Evolutionary conservation across 1,140 invertebrate species (phyloP).

Genomic region (Telenomus remus): DNA sequence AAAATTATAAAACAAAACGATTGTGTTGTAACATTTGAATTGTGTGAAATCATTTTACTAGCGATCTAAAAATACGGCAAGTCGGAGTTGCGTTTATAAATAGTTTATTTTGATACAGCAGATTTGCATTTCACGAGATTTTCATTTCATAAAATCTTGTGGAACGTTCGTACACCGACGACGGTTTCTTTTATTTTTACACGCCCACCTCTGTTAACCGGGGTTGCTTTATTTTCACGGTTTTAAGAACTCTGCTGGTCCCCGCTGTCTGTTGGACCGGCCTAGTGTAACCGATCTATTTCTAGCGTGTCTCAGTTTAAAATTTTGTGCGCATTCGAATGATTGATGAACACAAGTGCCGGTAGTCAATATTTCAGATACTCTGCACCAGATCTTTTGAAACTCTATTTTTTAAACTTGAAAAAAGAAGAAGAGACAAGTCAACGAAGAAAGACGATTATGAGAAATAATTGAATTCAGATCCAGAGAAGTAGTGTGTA

Average conservation of each 20-base stretch:
- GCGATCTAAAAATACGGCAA: slow-evolving; percentile 11
- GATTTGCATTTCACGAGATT: too few species aligned
- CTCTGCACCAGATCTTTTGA: too few species aligned
- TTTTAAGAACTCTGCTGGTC: slow-evolving; percentile 17
- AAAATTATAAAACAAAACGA: too few species aligned
- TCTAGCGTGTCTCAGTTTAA: slow-evolving; percentile 15
- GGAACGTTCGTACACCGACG: too few species aligned
- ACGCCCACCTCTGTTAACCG: too few species aligned
- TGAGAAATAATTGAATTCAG: too few species aligned
- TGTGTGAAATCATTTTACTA: slow-evolving; percentile 12
- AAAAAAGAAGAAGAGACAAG: too few species aligned
- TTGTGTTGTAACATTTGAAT: slow-evolving; percentile 6
- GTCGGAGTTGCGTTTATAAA: slow-evolving; percentile 21
- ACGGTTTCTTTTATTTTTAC: too few species aligned
- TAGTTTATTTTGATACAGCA: slow-evolving; percentile 23
- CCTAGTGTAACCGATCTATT: slow-evolving; percentile 33
- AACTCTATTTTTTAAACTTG: too few species aligned
- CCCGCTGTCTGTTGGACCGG: slow-evolving; percentile 22
- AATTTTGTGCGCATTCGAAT: slow-evolving; percentile 16
- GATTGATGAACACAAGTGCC: slow-evolving; percentile 10
- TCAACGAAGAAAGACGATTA: too few species aligned
- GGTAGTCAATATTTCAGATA: slow-evolving; percentile 12
- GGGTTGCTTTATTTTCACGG: slow-evolving; percentile 19
- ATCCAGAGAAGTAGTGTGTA: too few species aligned
- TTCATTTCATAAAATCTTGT: too few species aligned